A percentile compares a stretch with the other conserved stretches of the same genome.
These are phyloP conservation scores for Plutomurus gul DNA, from an alignment of 1,140 invertebrate genomes.

Conservation along the genomic window DNA sequence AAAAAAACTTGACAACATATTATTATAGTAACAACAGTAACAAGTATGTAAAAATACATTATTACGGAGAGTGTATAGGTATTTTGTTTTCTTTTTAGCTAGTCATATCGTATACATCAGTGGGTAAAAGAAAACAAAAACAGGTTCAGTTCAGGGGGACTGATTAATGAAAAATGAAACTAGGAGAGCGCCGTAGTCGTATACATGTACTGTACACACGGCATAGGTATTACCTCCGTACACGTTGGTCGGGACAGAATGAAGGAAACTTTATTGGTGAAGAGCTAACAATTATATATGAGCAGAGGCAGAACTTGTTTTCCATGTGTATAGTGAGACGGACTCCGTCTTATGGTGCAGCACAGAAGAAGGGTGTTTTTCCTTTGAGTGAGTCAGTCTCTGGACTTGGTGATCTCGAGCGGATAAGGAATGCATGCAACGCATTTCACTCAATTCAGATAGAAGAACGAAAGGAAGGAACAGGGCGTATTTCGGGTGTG, in stretches of 20 bases:
- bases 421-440: not conserved
- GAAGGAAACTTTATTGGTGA: not conserved
- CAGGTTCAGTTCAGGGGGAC: not conserved
- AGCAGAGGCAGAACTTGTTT: not conserved
- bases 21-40: too few species aligned
- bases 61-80: not conserved
- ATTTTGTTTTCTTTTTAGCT: not conserved
- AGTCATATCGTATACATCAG: not conserved
- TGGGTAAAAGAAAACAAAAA: not conserved
- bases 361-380: not conserved
- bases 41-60: too few species aligned
- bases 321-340: not conserved
- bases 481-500: constrained; percentile 11
- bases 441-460: not conserved
- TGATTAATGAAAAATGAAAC: not conserved
- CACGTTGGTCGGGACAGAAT: not conserved
- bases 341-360: too few species aligned
- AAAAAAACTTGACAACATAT: too few species aligned
- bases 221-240: not conserved
- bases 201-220: not conserved
- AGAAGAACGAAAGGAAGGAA: not conserved
- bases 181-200: not conserved
- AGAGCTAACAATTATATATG: not conserved
- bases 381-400: not conserved
- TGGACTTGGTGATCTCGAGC: not conserved